These are phyloP conservation scores for Poicephalus gulielmi DNA, from an alignment of 2,113 vertebrate species.

Conservation along the genomic window DNA sequence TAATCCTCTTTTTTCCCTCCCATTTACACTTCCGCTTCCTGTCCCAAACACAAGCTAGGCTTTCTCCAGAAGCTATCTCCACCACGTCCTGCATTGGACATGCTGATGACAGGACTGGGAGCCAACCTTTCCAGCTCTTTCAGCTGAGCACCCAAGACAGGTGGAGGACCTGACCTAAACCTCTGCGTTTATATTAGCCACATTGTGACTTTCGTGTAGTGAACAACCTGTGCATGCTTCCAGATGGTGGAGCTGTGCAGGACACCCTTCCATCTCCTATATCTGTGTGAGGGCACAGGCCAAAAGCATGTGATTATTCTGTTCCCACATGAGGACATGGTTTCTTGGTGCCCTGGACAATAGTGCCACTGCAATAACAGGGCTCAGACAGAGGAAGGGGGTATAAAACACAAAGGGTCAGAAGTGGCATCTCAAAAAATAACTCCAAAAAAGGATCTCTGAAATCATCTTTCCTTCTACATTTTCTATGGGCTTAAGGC, in stretches of 20 bases:
- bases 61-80: background rate
- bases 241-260: background rate
- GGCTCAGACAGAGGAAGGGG: background rate
- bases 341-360: background rate
- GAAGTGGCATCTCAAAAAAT: background rate
- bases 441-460: rapidly evolving
- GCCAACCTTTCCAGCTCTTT: background rate
- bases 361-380: background rate
- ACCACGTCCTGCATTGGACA: rapidly evolving
- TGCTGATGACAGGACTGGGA: background rate
- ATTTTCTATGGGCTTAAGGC: background rate
- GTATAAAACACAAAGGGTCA: background rate
- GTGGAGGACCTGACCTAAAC: background rate
- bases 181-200: background rate
- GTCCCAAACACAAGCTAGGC: background rate
- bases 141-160: background rate
- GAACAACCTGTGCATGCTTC: background rate
- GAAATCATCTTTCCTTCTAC: background rate
- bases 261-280: background rate
- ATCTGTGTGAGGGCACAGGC: background rate
- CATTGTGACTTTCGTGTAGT: background rate
- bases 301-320: background rate
- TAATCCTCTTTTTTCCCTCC: background rate
- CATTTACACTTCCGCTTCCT: background rate
- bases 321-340: background rate